A percentile compares a stretch with the other conserved stretches of the same genome.
Evolutionary conservation across 2,888 invertebrate species (phyloP).

Genomic region (Drosophila bunnanda): DNA sequence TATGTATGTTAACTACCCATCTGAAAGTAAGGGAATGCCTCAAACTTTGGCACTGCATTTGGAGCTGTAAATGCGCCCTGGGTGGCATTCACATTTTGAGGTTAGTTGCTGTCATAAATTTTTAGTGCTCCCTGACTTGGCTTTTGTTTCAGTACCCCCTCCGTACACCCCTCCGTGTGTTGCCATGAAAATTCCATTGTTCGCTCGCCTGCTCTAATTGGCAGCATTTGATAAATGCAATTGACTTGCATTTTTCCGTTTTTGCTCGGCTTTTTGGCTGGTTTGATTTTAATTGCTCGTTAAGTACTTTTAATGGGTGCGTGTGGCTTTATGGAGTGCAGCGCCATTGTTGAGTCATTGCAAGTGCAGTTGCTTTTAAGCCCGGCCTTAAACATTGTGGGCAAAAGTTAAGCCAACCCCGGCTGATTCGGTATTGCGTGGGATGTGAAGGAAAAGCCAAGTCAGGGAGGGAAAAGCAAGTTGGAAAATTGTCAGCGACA

Average conservation of each 20-base stretch:
- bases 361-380: constrained; percentile 20
- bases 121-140: constrained; percentile 58
- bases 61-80: constrained; percentile 65
- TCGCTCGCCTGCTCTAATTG: constrained; percentile 59
- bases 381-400: constrained; percentile 34
- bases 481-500: constrained; percentile 58
- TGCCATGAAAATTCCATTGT: constrained; percentile 38
- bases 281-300: constrained; percentile 67
- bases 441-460: neutral
- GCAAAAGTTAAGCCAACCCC: constrained; percentile 37
- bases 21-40: constrained; percentile 14
- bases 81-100: constrained; percentile 60
- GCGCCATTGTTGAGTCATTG: constrained; percentile 39
- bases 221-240: constrained; percentile 76
- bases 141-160: constrained; percentile 39
- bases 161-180: constrained; percentile 20
- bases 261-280: constrained; percentile 19
- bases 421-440: neutral
- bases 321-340: constrained; percentile 33
- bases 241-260: constrained; percentile 53
- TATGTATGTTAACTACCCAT: neutral
- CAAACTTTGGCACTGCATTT: constrained; percentile 49
- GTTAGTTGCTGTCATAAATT: constrained; percentile 77
- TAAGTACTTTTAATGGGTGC: constrained; percentile 66
- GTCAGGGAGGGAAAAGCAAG: neutral